phyloP scores from a whole-genome alignment of 2,888 invertebrate species.

The Hedychridium roseum region DNA sequence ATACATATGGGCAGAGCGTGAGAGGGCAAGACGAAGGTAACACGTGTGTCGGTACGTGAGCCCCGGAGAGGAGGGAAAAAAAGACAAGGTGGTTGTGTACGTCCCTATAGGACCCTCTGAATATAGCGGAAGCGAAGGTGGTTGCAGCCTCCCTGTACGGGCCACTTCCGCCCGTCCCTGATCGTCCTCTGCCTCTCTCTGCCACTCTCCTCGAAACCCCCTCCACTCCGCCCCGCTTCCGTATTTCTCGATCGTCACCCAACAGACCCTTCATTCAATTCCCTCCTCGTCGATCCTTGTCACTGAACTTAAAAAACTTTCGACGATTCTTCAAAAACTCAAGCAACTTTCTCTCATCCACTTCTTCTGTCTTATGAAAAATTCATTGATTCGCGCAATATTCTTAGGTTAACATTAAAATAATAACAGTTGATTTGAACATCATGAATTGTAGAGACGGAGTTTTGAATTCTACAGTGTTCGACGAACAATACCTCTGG shows the following conservation, averaged over 20 bases:
- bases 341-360: no score
- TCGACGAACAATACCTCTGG: no score
- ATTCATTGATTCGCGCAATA: no score
- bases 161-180: conserved; percentile 60
- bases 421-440: no score
- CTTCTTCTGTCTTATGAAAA: no score
- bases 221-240: conserved; percentile 4
- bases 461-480: no score
- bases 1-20: conserved; percentile 1
- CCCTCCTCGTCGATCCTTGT: neutral
- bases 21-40: conserved; percentile 16
- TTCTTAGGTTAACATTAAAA: no score
- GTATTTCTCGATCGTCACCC: conserved; percentile 5
- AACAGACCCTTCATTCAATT: conserved; percentile 1
- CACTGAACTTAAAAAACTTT: neutral
- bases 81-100: conserved; percentile 54
- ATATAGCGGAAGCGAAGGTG: conserved; percentile 63
- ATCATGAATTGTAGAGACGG: no score
- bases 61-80: conserved; percentile 27
- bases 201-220: conserved; percentile 8
- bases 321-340: neutral
- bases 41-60: conserved; percentile 33
- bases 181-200: conserved; percentile 20
- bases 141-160: conserved; percentile 58
- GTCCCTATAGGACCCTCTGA: conserved; percentile 39